Base-by-base conservation (phyloP, 1,140 invertebrate species). In the Papilio aristodemus region DNA sequence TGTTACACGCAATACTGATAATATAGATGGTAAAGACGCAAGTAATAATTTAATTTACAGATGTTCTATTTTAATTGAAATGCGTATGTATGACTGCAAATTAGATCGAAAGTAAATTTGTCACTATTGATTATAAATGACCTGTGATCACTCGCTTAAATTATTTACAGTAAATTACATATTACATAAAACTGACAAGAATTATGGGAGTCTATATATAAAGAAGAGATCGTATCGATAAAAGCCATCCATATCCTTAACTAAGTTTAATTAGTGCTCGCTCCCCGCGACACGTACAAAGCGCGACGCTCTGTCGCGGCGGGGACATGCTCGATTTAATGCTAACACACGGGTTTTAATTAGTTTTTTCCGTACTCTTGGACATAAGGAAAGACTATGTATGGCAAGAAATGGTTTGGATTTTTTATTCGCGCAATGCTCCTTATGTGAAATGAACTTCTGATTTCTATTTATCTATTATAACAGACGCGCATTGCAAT, bases 251-350 rank as follows among this genome's bases (percentile, higher is more conserved):
- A 32, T 32, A 32, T 32, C 2, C 6, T 2, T 39, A 39, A 57
- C 54, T 59, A 7, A 59, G n/a, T 60, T 60, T 60, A 60, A 60
- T 60, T 60, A 60, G 14, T 17, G n/a, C 27, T 2, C 5, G 27
- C 10, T 36, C 27, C 27, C 1, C n/a, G 14, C 14, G 58, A 60
- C 36, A 38, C 14, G n/a, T 60, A 60, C 36, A 60, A 60, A 60
- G 58, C 14, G 58, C 32, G n/a, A 32, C 32, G 14, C 58, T 60
- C 8, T 32, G 25, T 60, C 27, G 4, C 27, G 14, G 0, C 14
- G 25, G 13, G 13, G 32, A 14, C 25, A 36, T 14, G 32, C 14
- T 60, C 58, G 58, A 58, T 38, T 37, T 60, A 38, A 1, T 36
- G n/a, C 13, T 38, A 36, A 36, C 36, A 38, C 17, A 60, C 9